Conservation (phyloP, 64 coral and sea anemone species). For the Astreopora myriophthalma region DNA sequence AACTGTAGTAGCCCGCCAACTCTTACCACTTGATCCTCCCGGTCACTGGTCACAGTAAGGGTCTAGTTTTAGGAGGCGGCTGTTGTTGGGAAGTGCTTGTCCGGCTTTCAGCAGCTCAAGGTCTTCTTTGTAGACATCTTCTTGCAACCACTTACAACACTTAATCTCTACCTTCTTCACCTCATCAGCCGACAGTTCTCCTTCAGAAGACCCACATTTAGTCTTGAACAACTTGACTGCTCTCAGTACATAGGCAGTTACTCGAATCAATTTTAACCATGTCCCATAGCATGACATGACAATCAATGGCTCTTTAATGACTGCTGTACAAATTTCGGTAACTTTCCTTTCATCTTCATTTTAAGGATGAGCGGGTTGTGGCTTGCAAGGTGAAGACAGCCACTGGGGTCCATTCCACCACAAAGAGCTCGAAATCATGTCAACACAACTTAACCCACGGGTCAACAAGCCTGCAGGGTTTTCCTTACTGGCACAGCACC, state of each 20-base stretch:
- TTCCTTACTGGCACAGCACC: not conserved
- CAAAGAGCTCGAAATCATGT: not conserved
- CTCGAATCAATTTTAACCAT: not conserved
- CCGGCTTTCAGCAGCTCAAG: not conserved
- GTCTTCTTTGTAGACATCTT: conserved; percentile 32
- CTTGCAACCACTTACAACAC: conserved; percentile 5
- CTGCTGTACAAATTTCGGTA: not conserved
- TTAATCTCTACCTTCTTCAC: not conserved
- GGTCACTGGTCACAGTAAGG: conserved; percentile 28
- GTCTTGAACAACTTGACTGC: not conserved
- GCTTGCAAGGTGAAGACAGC: not conserved
- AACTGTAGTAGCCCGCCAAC: conserved; percentile 51
- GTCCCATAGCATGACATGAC: not conserved
- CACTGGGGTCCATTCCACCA: conserved; percentile 50
- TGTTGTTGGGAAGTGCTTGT: not conserved
- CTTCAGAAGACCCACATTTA: not conserved
- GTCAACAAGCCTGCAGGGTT: conserved; percentile 52
- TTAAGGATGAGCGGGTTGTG: not conserved
- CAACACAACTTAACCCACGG: not conserved
- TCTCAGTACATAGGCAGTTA: not conserved
- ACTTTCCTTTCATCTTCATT: not conserved
- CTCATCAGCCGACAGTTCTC: not conserved
- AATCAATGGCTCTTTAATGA: not conserved
- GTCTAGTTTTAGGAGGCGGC: not conserved
- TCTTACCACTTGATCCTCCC: conserved; percentile 1